These are phyloP conservation scores for Sebastes vulpes DNA, from an alignment of 2,797 vertebrate genomes.

Conservation along the genomic window DNA sequence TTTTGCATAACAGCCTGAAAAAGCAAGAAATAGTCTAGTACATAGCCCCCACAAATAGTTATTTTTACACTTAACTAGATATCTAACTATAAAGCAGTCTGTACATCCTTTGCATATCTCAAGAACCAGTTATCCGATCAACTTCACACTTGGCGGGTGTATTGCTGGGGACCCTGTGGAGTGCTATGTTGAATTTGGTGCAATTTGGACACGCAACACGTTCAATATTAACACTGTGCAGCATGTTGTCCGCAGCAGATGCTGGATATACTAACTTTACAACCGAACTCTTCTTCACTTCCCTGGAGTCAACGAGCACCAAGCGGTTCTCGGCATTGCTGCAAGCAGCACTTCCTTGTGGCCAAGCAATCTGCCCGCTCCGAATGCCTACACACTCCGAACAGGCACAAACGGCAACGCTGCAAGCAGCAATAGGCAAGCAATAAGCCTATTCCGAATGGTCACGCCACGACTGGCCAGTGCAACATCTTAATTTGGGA, in stretches of 20 bases:
- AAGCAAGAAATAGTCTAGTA: not conserved
- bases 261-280: too few species aligned
- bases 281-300: not conserved
- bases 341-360: too few species aligned
- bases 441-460: too few species aligned
- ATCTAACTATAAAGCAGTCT: not conserved
- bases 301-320: too few species aligned
- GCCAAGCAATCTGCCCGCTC: too few species aligned
- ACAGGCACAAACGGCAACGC: too few species aligned
- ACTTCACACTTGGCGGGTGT: not conserved
- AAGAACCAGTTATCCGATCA: not conserved
- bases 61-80: not conserved
- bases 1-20: not conserved
- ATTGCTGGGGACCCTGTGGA: not conserved
- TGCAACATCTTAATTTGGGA: not conserved
- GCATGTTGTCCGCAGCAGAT: not conserved
- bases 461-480: rapidly evolving
- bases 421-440: too few species aligned
- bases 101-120: not conserved
- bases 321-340: not conserved
- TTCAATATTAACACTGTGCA: not conserved
- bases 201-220: not conserved
- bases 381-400: too few species aligned
- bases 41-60: not conserved
- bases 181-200: not conserved